Conservation (phyloP, 2,797 vertebrate species). For the Sebastiscus tertius region DNA sequence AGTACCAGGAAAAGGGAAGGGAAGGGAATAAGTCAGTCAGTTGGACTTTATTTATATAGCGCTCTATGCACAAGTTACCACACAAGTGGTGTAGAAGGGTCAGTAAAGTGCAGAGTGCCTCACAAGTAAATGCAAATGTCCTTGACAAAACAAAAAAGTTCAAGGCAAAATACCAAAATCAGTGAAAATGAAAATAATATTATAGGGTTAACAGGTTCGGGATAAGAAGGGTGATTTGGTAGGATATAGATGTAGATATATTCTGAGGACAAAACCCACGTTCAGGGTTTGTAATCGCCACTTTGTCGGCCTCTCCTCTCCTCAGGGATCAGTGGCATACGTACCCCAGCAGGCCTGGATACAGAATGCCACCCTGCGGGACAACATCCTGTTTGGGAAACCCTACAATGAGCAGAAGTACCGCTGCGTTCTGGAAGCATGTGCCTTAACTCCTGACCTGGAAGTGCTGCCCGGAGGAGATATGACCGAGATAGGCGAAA, state of each 20-base stretch:
- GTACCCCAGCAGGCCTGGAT: slow-evolving; percentile 99
- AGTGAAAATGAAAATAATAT: not conserved
- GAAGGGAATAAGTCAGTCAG: not conserved
- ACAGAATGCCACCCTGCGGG: slow-evolving; percentile 93
- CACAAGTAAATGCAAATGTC: not conserved
- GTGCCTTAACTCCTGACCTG: slow-evolving; percentile 92
- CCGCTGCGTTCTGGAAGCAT: slow-evolving; percentile 87
- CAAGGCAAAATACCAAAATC: not conserved
- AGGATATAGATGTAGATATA: not conserved
- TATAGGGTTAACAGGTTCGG: not conserved
- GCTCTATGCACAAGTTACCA: not conserved
- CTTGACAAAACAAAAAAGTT: not conserved
- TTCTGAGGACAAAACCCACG: not conserved
- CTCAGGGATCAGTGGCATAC: slow-evolving; percentile 94
- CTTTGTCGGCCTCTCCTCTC: slow-evolving; percentile 6
- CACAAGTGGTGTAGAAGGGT: not conserved
- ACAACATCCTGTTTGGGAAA: slow-evolving; percentile 94
- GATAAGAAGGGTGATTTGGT: not conserved
- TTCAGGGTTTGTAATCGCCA: not conserved
- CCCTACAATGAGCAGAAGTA: slow-evolving; percentile 87
- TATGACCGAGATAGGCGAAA: slow-evolving; percentile 96
- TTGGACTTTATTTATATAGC: not conserved
- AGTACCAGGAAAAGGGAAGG: not conserved
- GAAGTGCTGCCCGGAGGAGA: slow-evolving; percentile 94
- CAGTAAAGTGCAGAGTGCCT: not conserved